Evolutionary conservation across 2,888 invertebrate species (phyloP), one percentile per base, ranked within the genome.

Genomic region (Steinernema hermaphroditum): DNA sequence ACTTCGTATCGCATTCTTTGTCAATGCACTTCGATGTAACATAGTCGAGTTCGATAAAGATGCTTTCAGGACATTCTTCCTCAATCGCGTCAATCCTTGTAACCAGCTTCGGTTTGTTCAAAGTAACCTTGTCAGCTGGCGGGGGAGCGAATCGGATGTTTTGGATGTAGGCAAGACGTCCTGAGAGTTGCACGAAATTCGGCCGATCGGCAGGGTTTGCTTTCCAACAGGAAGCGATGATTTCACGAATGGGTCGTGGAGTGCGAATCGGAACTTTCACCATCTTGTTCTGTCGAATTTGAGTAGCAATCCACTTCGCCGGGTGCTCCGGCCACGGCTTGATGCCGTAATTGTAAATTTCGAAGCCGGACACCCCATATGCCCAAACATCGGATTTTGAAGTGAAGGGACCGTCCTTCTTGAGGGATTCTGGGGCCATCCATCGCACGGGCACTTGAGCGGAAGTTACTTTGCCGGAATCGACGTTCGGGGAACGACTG

Each of bases 371-470:
- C 41, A 75, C 71, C 8, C 75, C 75, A 24, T 19, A 76, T 1
- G 72, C 19, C 75, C 75, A 75, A 1, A 75, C 68, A 46, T 75
- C 75, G 8, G 70, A 76, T 49, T 71, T 71, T 14, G 43, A 41
- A 12, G 70, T 44, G 44, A 72, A 75, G 19, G 34, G 41, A 0
- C 72, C 76, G 19, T 29, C 49, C n/a, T 54, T 41, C 14, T 43
- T 46, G 16, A 75, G 62, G 12, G 75, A 57, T 62, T 75, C 75
- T 0, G 75, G 75, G 12, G 75, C 75, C 75, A 75, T 75, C 75
- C 75, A 75, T 16, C 75, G 46, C 46, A 46, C 46, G n/a, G 46
- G 46, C 46, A 46, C 46, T 19, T 46, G 46, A 4, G 46, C 46
- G 4, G 46, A 19, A n/a, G 46, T 46, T 2, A 16, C 16, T 6